Evolutionary conservation across 2,113 vertebrate genomes (phyloP).

Genomic region (Aramus guarauna): DNA sequence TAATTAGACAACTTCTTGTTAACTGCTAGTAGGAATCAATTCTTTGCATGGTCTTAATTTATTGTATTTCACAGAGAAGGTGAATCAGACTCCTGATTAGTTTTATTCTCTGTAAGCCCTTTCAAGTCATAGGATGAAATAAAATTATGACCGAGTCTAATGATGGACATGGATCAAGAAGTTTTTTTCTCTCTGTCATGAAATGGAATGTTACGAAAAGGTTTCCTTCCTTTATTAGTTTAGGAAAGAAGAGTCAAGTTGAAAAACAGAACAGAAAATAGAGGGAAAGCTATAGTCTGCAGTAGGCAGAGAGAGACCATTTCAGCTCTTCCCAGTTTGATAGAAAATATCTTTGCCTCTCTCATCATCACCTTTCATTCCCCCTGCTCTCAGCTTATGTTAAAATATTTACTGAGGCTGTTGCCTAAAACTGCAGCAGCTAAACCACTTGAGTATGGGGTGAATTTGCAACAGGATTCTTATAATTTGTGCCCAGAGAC

Average conservation of each 20-base stretch:
- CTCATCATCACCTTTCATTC: background rate
- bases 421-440: background rate
- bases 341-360: background rate
- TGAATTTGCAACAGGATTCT: background rate
- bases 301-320: background rate
- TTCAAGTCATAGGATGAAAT: background rate
- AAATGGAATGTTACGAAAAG: background rate
- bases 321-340: background rate
- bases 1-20: slow-evolving; percentile 33
- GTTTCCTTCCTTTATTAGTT: background rate
- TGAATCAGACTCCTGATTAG: background rate
- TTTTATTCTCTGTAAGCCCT: background rate
- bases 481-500: background rate
- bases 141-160: background rate
- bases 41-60: background rate
- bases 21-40: background rate
- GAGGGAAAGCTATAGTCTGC: background rate
- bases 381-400: background rate
- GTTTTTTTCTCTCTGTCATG: background rate
- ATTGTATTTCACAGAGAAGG: slow-evolving; percentile 3
- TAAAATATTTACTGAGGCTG: background rate
- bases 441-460: background rate
- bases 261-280: background rate
- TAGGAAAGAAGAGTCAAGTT: background rate
- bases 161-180: background rate